Evolutionary conservation across 2,888 invertebrate genomes (phyloP), one percentile per base, ranked within the genome.

Genomic region (Ochropleura plecta): DNA sequence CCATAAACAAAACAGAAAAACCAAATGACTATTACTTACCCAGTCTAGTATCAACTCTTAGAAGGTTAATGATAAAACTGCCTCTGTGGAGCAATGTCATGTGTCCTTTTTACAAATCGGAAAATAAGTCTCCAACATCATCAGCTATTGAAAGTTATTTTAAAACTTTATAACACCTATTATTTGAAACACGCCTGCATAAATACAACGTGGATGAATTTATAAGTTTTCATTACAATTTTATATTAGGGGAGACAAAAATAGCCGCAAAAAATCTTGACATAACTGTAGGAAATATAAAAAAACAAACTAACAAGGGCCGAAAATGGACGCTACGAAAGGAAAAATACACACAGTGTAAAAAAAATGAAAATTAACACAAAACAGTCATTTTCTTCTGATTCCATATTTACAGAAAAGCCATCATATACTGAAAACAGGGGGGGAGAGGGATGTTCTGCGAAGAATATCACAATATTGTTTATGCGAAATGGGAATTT

Each of bases 401-500:
- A 62, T 62, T 62, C 59, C 59, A 69, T 59, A 59, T 70, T 70
- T 70, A 63, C 63, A 63, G 65, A 18, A 65, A 72, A 65, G n/a
- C 65, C 57, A 0, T 65, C 57, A 42, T 72, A 59, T 65, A 65
- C 59, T 65, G 65, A 65, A 65, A 65, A 59, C 71, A 59, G 65
- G 57, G 70, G n/a, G 48, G 65, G 64, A 59, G 65, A 59, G 72
- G 65, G 73, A 70, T 70, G 53, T 63, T 53, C 70, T 73, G n/a
- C 9, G 7, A 30, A 69, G 51, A 62, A 74, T 74, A 57, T 62
- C 46, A 40, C 57, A 68, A 30, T 73, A 18, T 62, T 62, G 73
- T 69, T 73, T 73, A 12, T 73, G 73, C 67, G 57, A 73, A 67
- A 73, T 67, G 67, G 67, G 67, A 67, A 73, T 73, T 73, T 67